Evolutionary conservation across 2,113 vertebrate genomes (phyloP).

Genomic region (Leptocoma aspasia): DNA sequence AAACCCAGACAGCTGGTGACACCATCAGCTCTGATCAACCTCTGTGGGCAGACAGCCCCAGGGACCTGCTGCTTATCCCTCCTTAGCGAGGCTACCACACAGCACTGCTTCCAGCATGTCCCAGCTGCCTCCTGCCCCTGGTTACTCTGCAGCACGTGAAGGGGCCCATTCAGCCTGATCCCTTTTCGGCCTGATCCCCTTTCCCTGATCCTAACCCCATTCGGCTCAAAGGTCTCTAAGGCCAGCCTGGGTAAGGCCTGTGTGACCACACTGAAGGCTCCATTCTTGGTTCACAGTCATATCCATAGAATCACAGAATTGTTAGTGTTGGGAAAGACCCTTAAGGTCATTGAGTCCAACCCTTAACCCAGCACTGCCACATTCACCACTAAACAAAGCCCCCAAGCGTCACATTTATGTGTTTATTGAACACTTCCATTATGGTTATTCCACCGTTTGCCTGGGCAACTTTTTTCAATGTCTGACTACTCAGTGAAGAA

Average conservation of each 20-base stretch:
- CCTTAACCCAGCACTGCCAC: background rate
- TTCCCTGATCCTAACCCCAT: accelerated
- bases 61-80: background rate
- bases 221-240: accelerated
- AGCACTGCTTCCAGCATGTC: background rate
- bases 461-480: background rate
- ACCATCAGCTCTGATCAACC: background rate
- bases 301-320: background rate
- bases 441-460: background rate
- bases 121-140: background rate
- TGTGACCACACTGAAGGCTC: background rate
- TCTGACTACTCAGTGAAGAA: background rate
- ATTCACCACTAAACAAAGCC: background rate
- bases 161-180: background rate
- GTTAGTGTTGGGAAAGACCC: background rate
- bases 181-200: background rate
- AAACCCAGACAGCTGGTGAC: accelerated
- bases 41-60: background rate
- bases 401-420: too few species aligned
- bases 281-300: background rate
- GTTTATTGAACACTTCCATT: background rate
- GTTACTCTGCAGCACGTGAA: accelerated
- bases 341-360: background rate
- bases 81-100: background rate
- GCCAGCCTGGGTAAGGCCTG: background rate